Conservation (phyloP, 2,113 vertebrate species). For the Marmota flaviventris region DNA sequence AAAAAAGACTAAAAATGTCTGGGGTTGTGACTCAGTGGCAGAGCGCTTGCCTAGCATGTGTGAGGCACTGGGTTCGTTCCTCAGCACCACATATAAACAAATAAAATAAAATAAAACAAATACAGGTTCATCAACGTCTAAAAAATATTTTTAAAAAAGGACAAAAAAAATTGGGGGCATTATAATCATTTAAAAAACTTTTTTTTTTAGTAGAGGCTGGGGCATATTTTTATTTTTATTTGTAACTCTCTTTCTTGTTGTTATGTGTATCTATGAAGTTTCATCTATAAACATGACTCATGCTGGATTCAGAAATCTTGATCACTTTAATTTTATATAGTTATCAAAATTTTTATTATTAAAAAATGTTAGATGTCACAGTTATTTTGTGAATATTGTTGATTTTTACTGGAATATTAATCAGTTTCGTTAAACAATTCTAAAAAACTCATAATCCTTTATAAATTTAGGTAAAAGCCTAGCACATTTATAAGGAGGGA, state of each 20-base stretch:
- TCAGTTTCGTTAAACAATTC: constrained; percentile 34
- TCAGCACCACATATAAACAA: too few species aligned
- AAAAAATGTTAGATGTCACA: constrained; percentile 43
- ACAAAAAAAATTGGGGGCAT: too few species aligned
- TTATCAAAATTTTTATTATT: constrained; percentile 52
- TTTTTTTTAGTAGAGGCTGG: not conserved
- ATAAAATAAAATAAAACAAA: too few species aligned
- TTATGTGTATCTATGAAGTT: constrained; percentile 19
- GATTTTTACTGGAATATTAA: constrained; percentile 26
- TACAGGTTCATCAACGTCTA: too few species aligned
- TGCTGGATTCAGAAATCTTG: constrained; percentile 45
- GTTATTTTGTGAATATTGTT: constrained; percentile 52
- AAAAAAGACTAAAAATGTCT: not conserved
- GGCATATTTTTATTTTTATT: constrained; percentile 4
- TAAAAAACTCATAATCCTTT: constrained; percentile 33
- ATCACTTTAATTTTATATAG: constrained; percentile 46
- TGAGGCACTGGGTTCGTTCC: too few species aligned
- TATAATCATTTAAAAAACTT: too few species aligned
- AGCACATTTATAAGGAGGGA: not conserved
- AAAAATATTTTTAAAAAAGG: too few species aligned
- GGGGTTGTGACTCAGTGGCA: too few species aligned
- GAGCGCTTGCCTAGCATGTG: too few species aligned
- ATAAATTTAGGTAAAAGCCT: constrained; percentile 41
- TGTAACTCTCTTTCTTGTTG: not conserved
- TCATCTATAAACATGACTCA: constrained; percentile 9